Evolutionary conservation across 2,888 invertebrate genomes (phyloP), one percentile per base, ranked within the genome.

Genomic region (Choristoneura rosaceana): DNA sequence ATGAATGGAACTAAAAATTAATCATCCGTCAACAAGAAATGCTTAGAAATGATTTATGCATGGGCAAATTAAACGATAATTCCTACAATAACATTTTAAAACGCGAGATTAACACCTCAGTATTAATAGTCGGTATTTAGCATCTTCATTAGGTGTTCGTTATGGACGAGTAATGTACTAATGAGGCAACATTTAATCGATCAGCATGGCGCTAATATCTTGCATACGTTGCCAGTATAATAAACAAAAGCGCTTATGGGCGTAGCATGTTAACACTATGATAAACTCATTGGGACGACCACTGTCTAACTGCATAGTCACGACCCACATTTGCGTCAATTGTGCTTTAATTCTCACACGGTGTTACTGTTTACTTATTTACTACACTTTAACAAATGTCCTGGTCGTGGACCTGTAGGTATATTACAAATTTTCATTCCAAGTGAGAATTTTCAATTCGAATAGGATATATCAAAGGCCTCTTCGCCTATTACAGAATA

Each of bases 181-280:
- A 62, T 62, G 58, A 55, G 45, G 69, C 38, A 41, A 41, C 17
- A 67, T 71, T 71, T 62, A 67, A 55, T 71, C 66, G 60, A 68
- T 75, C 79, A 82, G 79, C 76, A 74, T 68, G 78, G 75, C 74
- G 79, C 76, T 87, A 84, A 87, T 84, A 75, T 82, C 74, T 81
- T 81, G 79, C 81, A 85, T 80, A 75, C 79, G 81, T 76, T 73
- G 76, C 74, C 76, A 75, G 79, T 77, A 70, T 76, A 78, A 77
- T 75, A 77, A 70, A 70, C 68, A 75, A 76, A 52, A 55, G 66
- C 50, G 75, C 74, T 77, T 78, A 75, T 75, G 70, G 71, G 73
- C 75, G 47, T 82, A 79, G 75, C 75, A 62, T 63, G 67, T 45
- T 45, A 61, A 55, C 61, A n/a, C 45, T 62, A 58, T 62, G 62